Conservation (phyloP, 2,797 vertebrate genomes). For the Chromis chromis region DNA sequence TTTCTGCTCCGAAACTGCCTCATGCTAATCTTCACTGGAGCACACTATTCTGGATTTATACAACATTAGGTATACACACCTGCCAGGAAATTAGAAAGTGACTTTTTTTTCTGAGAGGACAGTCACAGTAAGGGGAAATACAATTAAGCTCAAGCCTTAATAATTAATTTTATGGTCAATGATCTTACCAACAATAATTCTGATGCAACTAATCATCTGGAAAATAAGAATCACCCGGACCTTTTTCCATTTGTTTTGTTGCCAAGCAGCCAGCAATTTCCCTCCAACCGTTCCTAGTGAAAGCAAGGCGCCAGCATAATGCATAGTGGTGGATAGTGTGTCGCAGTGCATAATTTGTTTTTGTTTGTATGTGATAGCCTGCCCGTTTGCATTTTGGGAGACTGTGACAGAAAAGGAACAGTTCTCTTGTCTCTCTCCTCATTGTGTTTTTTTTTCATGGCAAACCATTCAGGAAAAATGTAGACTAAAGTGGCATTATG, state of each 20-base stretch:
- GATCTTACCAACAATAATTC: constrained; percentile 80
- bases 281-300: constrained; percentile 62
- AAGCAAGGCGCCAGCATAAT: constrained; percentile 61
- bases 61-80: constrained; percentile 42
- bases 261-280: constrained; percentile 78
- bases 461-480: constrained; percentile 51
- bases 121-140: constrained; percentile 55
- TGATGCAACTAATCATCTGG: constrained; percentile 82
- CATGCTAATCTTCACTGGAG: constrained; percentile 9
- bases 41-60: constrained; percentile 14
- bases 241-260: constrained; percentile 79
- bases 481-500: constrained; percentile 44
- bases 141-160: constrained; percentile 70
- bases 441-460: constrained; percentile 34
- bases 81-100: constrained; percentile 64
- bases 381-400: constrained; percentile 65
- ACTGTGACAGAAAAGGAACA: constrained; percentile 51
- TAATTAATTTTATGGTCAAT: constrained; percentile 83
- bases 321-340: constrained; percentile 59
- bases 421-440: constrained; percentile 22
- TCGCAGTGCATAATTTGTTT: constrained; percentile 71
- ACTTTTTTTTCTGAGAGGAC: constrained; percentile 48
- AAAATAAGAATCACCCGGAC: constrained; percentile 79
- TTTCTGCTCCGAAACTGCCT: not conserved
- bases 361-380: constrained; percentile 69